Conservation (phyloP, 2,888 invertebrate species). For the Pilophorus perplexus region DNA sequence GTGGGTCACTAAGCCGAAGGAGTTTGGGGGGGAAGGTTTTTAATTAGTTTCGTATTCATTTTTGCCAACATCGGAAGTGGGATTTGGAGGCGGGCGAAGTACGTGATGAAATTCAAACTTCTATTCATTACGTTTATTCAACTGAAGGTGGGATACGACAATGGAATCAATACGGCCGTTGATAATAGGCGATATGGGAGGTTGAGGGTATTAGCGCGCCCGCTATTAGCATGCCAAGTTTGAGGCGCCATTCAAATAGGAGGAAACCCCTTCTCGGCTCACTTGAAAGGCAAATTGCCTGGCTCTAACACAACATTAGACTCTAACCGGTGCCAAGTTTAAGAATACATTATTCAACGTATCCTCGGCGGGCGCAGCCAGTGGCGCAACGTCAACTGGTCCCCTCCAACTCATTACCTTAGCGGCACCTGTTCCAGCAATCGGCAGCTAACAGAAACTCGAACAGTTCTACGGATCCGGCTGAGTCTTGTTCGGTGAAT, state of each 20-base stretch:
- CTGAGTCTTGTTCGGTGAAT: too few relatives aligned
- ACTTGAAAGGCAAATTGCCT: slow-evolving; percentile 43
- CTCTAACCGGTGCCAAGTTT: slow-evolving; percentile 42
- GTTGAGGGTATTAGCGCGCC: slow-evolving; percentile 31
- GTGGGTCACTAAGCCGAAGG: too few relatives aligned
- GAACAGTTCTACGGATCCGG: too few relatives aligned
- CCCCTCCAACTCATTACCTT: slow-evolving; percentile 16
- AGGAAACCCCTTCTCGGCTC: not conserved
- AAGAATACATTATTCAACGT: slow-evolving; percentile 42
- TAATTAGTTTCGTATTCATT: too few relatives aligned
- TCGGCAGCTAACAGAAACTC: too few relatives aligned
- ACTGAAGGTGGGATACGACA: too few relatives aligned
- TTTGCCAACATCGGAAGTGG: too few relatives aligned
- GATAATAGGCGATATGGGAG: slow-evolving; percentile 34
- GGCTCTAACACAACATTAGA: slow-evolving; percentile 42
- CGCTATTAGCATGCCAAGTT: slow-evolving; percentile 42
- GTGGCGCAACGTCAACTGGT: slow-evolving; percentile 1
- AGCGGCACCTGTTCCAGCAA: not conserved
- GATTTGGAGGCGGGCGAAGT: too few relatives aligned
- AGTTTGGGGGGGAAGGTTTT: too few relatives aligned
- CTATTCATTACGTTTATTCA: too few relatives aligned
- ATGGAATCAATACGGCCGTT: slow-evolving; percentile 31
- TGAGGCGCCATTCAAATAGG: slow-evolving; percentile 42
- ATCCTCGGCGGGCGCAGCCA: slow-evolving; percentile 10
- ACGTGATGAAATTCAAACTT: too few relatives aligned